These are phyloP conservation scores for Diarsia dahlii DNA, from an alignment of 2,888 invertebrate genomes.

Conservation along the genomic window DNA sequence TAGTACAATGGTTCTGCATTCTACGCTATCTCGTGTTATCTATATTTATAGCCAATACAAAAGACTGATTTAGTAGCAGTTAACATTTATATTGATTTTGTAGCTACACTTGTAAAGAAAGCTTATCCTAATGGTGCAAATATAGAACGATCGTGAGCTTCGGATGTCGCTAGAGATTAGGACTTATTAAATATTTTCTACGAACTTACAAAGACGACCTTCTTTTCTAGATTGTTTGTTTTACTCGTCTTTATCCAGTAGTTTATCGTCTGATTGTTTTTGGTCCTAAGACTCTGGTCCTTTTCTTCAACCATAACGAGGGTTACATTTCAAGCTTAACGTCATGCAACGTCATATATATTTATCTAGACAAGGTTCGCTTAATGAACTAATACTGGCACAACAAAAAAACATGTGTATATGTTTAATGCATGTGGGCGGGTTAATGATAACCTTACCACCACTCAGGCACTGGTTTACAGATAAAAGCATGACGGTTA, in stretches of 20 bases:
- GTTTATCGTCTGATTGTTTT: constrained; percentile 25
- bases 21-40: constrained; percentile 20
- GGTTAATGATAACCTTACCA: constrained; percentile 45
- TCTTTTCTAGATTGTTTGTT: constrained; percentile 33
- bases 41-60: constrained; percentile 39
- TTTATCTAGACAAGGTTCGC: constrained; percentile 25
- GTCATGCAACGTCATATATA: constrained; percentile 10
- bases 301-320: background rate
- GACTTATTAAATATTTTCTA: constrained; percentile 48
- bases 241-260: constrained; percentile 30
- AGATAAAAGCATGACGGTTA: constrained; percentile 38
- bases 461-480: constrained; percentile 33
- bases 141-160: constrained; percentile 60
- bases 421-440: constrained; percentile 38
- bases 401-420: constrained; percentile 31
- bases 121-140: constrained; percentile 53
- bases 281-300: background rate
- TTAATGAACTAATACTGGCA: constrained; percentile 29
- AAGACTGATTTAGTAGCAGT: constrained; percentile 33
- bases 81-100: constrained; percentile 37
- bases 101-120: constrained; percentile 54
- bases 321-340: constrained; percentile 21
- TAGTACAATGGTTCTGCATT: constrained; percentile 31
- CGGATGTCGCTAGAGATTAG: constrained; percentile 58
- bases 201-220: constrained; percentile 24